Conservation (phyloP, 2,888 invertebrate genomes). For the Ctenicera cuprea region DNA sequence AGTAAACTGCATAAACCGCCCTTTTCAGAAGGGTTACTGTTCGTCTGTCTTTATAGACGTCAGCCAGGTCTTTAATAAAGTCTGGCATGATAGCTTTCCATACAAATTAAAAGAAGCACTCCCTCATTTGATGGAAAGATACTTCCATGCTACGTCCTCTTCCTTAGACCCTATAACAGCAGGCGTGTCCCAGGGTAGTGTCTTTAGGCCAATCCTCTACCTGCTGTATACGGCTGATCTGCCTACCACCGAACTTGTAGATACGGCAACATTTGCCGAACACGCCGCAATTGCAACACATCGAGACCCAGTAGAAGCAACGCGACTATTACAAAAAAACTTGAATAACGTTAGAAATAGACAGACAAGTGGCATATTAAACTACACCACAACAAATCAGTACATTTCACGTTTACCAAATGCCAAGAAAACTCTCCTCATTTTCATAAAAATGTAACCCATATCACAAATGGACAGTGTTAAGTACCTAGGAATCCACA, state of each 20-base stretch:
- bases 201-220: background rate
- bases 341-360: no score
- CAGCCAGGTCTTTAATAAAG: background rate
- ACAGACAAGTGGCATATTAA: no score
- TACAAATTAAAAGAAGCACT: background rate
- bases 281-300: no score
- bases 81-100: background rate
- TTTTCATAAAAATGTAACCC: no score
- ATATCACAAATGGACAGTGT: no score
- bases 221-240: background rate
- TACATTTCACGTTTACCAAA: no score
- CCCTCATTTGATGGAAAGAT: constrained; percentile 3
- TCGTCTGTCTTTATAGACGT: background rate
- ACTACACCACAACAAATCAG: no score
- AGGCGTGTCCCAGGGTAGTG: background rate
- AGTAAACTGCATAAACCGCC: background rate
- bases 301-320: no score
- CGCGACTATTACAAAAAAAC: no score
- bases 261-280: background rate
- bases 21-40: no score
- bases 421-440: no score
- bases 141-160: background rate
- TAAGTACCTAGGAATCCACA: no score
- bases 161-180: background rate
- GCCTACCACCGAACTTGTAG: background rate